These are phyloP conservation scores for Syrrhaptes paradoxus DNA, from an alignment of 2,113 vertebrate genomes.

Conservation along the genomic window DNA sequence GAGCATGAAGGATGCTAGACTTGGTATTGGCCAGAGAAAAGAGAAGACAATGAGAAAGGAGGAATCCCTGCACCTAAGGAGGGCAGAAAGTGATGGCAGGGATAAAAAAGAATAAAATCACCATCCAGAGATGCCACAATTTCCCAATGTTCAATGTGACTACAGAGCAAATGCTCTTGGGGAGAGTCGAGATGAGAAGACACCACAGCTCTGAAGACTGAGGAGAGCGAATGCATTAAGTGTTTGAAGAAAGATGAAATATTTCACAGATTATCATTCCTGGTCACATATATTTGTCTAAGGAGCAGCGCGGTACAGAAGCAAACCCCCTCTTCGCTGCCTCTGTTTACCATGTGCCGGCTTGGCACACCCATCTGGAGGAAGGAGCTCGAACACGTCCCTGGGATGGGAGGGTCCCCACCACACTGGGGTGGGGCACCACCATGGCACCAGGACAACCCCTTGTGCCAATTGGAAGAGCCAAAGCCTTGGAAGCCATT, in stretches of 20 bases:
- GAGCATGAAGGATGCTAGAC: not conserved
- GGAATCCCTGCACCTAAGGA: not conserved
- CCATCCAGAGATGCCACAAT: not conserved
- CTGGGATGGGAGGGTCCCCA: accelerated
- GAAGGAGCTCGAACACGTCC: accelerated
- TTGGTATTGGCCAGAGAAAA: not conserved
- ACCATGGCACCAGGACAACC: accelerated
- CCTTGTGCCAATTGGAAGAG: not conserved
- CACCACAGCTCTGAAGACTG: not conserved
- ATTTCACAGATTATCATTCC: not conserved
- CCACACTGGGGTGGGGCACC: too few species aligned
- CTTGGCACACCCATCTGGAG: not conserved
- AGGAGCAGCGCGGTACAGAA: not conserved
- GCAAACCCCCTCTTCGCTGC: not conserved
- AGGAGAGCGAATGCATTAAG: not conserved
- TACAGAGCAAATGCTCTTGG: not conserved
- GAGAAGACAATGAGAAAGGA: not conserved
- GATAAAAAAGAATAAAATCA: not conserved
- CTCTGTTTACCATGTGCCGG: accelerated
- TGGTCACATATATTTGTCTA: not conserved
- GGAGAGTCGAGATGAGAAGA: not conserved
- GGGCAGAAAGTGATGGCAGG: accelerated
- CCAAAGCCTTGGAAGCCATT: not conserved
- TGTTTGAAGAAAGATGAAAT: not conserved
- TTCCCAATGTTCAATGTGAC: accelerated